phyloP scores from a whole-genome alignment of 2,797 vertebrate genomes.

The Anguilla megastoma region DNA sequence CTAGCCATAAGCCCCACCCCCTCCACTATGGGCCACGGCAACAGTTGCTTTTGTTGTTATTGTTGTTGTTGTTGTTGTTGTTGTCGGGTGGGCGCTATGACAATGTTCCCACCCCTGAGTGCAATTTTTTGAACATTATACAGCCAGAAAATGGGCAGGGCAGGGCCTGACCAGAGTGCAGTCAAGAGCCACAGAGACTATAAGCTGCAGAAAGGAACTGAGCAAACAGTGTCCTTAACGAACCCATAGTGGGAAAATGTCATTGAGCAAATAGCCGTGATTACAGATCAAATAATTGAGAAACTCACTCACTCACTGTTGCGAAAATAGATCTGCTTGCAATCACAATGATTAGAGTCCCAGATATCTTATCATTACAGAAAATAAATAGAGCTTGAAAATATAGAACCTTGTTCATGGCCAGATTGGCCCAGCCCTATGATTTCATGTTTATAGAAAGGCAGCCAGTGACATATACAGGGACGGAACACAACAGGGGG shows the following conservation, averaged over 20 bases:
- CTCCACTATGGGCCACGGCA: not conserved
- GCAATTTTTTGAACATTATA: not conserved
- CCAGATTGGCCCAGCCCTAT: not conserved
- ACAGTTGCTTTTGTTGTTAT: not conserved
- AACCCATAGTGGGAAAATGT: not conserved
- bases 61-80: not conserved
- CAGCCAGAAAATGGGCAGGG: not conserved
- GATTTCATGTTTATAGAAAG: not conserved
- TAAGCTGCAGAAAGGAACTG: not conserved
- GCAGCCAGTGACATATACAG: not conserved
- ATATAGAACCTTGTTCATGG: not conserved
- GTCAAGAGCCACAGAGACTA: not conserved
- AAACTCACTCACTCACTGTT: not conserved
- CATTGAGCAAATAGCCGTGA: not conserved
- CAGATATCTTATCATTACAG: not conserved
- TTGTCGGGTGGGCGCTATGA: not conserved
- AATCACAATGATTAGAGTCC: not conserved
- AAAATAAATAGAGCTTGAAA: not conserved
- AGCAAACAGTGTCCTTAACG: not conserved
- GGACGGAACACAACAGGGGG: no score
- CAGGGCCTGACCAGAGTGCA: not conserved
- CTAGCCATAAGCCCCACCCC: not conserved
- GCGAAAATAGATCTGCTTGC: not conserved
- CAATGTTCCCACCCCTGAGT: not conserved
- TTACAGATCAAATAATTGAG: slow-evolving; percentile 2